Conservation (phyloP, 2,888 invertebrate genomes). For the Hydrotaea cyrtoneurina region DNA sequence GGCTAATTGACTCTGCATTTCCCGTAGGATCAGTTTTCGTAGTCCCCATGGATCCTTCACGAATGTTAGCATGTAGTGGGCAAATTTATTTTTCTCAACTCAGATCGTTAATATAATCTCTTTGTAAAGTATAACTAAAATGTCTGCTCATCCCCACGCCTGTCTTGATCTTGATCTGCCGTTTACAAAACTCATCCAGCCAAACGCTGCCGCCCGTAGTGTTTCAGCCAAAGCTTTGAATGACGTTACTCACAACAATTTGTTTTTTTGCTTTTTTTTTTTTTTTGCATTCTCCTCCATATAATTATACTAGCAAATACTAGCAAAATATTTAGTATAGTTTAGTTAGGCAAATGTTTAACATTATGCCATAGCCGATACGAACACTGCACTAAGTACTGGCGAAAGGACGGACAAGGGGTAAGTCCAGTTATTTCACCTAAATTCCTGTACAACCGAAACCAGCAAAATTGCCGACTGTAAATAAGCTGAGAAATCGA, state of each 20-base stretch:
- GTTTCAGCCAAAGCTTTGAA: conserved; percentile 11
- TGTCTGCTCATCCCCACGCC: too few species aligned
- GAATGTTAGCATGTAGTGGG: too few species aligned
- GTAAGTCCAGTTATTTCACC: conserved; percentile 34
- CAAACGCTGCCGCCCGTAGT: not conserved
- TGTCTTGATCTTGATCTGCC: too few species aligned
- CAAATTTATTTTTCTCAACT: too few species aligned
- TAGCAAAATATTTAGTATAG: conserved; percentile 15
- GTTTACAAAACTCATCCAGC: too few species aligned
- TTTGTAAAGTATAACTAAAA: too few species aligned
- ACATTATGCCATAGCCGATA: conserved; percentile 10
- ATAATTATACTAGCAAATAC: conserved; percentile 21
- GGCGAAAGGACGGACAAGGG: not conserved
- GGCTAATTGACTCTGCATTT: too few species aligned
- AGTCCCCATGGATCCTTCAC: too few species aligned
- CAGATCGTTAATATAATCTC: too few species aligned
- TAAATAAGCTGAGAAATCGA: not conserved
- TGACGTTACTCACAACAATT: conserved; percentile 9
- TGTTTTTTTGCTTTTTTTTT: conserved; percentile 19
- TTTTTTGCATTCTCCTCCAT: conserved; percentile 12
- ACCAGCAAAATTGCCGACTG: not conserved
- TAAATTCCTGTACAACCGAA: conserved; percentile 19
- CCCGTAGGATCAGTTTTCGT: too few species aligned
- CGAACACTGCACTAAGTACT: not conserved
- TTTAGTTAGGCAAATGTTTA: conserved; percentile 27